Conservation (phyloP, 2,888 invertebrate species). For the Pachymerium ferrugineum region DNA sequence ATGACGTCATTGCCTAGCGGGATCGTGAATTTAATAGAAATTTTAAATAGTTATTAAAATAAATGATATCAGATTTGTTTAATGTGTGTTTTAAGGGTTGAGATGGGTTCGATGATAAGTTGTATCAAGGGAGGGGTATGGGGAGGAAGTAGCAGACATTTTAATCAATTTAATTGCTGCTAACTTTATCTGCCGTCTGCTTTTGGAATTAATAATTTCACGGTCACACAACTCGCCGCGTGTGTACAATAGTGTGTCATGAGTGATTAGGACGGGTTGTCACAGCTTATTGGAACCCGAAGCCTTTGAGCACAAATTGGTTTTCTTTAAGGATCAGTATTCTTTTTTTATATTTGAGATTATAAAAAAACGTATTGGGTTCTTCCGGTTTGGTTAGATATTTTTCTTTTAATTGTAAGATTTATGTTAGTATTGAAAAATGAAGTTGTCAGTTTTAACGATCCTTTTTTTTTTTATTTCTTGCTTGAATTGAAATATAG, state of each 20-base stretch:
- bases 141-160: neutral
- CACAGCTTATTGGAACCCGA: neutral
- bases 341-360: too few species aligned
- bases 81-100: neutral
- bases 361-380: too few species aligned
- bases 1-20: neutral
- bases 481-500: too few species aligned
- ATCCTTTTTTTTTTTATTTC: neutral
- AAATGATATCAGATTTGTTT: neutral
- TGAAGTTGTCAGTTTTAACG: too few species aligned
- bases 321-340: neutral
- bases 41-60: too few species aligned
- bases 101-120: neutral
- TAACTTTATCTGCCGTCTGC: constrained; percentile 5
- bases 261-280: neutral
- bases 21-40: neutral
- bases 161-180: constrained; percentile 11
- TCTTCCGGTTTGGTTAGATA: neutral
- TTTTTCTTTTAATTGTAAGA: neutral
- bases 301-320: neutral
- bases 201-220: constrained; percentile 22
- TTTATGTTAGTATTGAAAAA: neutral
- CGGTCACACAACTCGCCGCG: constrained; percentile 20
- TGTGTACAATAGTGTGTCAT: neutral
- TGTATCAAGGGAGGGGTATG: neutral